Base-by-base conservation (phyloP, 2,113 vertebrate species). In the Sander lucioperca region DNA sequence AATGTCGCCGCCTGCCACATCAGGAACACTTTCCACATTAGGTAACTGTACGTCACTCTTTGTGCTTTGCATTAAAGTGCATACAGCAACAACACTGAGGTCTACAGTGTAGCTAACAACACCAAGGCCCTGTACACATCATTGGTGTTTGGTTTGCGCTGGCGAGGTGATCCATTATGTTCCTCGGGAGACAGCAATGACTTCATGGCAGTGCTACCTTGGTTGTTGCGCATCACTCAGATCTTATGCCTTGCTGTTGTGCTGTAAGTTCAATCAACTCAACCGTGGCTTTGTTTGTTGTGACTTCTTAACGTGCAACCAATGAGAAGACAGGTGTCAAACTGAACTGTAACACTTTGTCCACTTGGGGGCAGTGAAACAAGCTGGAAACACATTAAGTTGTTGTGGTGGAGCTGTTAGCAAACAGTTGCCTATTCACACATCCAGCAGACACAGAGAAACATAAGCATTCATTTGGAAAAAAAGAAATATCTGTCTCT, bases 1-100 rank as follows among this genome's bases (percentile, higher is more conserved):
- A 71, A 99, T 89, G 36, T 97, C 97, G 48, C 93, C 86, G 0
- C 96, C 98, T 99, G 77, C 6, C 14, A 53, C 21, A 53, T 36
- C 25, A 43, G 14, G 3, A 12, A 72, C 45, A 43, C 56, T 15
- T 14, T 30, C 1, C 3, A 36, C 39, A 15, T 15, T 18, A 12
- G n/a, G 23, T 19, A 2, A 64, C 6, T 23, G 25, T 50, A 56
- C 1, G n/a, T 56, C 1, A 48, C 13, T 48, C 11, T 12, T 48
- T 4, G 14, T 48, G 47, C 47, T 4, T 48, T 53, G 21, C n/a
- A 13, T 23, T 21, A 10, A 39, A 39, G 39, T 11, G 39, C 10
- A 43, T 11, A 43, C 10, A 14, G 2, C 19, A 63, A 63, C 19
- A 43, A 43, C 33, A 36, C 5, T 43, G 6, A 63, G 36, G 19